These are phyloP conservation scores for Falco biarmicus DNA, from an alignment of 2,797 vertebrate species.

Conservation along the genomic window DNA sequence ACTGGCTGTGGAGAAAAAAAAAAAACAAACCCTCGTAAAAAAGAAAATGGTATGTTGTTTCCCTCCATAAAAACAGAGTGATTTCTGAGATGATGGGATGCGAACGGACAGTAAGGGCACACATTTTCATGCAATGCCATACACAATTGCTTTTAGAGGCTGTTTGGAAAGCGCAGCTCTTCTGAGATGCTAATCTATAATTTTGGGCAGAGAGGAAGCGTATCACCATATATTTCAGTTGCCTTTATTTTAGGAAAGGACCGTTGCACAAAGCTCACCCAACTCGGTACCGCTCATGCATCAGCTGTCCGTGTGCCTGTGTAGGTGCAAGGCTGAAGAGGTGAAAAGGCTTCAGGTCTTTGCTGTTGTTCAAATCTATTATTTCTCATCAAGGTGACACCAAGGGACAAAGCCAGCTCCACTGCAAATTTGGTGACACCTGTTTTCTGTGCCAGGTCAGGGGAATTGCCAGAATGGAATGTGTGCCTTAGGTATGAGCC, in stretches of 20 bases:
- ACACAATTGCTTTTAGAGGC: background rate
- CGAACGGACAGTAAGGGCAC: background rate
- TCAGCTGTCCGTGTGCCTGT: background rate
- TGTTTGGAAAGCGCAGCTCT: background rate
- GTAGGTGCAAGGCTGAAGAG: background rate
- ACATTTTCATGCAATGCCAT: background rate
- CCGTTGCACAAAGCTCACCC: background rate
- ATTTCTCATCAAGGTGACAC: background rate
- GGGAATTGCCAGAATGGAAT: background rate
- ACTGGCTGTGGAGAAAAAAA: background rate
- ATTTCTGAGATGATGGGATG: background rate
- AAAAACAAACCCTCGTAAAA: background rate
- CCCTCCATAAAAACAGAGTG: background rate
- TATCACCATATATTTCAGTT: accelerated
- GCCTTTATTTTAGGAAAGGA: background rate
- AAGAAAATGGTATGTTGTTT: background rate
- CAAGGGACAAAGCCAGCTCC: background rate
- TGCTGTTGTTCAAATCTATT: background rate
- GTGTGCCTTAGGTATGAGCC: background rate
- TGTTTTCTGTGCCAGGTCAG: background rate
- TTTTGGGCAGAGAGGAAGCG: background rate
- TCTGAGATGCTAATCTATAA: background rate
- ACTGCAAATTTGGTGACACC: background rate
- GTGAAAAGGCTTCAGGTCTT: background rate
- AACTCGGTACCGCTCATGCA: accelerated